Conservation (phyloP, 2,113 vertebrate species). For the Eurypyga helias region DNA sequence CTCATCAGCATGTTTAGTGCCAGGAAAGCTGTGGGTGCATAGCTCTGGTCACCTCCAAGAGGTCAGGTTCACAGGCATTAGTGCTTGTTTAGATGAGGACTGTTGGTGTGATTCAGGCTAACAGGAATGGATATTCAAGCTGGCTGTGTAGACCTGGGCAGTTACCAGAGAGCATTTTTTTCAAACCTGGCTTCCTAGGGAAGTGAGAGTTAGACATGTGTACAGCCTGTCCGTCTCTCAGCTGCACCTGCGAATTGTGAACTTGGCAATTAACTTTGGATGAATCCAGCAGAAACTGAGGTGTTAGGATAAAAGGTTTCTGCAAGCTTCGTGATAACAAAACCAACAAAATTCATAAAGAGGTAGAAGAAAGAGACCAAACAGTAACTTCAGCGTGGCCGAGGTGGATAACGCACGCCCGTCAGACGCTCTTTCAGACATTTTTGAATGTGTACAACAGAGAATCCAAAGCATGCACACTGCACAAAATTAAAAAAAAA, state of each 20-base stretch:
- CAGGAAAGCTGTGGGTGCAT: not conserved
- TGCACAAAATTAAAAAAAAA: not conserved
- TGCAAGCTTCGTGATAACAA: not conserved
- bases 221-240: not conserved
- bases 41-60: not conserved
- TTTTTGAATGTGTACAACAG: slow-evolving; percentile 13
- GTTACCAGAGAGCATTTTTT: not conserved
- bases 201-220: not conserved
- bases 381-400: not conserved
- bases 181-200: not conserved
- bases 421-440: not conserved
- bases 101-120: not conserved
- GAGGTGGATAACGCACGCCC: not conserved
- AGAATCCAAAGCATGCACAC: slow-evolving; percentile 57
- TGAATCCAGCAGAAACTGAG: not conserved
- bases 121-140: not conserved
- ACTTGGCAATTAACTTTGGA: not conserved
- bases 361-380: not conserved
- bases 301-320: not conserved
- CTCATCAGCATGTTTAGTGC: not conserved
- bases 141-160: not conserved
- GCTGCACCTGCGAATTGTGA: not conserved
- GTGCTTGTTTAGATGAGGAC: not conserved
- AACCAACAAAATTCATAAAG: not conserved
- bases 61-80: not conserved